Conservation (phyloP, 2,888 invertebrate genomes). For the Macrosiphum euphorbiae region DNA sequence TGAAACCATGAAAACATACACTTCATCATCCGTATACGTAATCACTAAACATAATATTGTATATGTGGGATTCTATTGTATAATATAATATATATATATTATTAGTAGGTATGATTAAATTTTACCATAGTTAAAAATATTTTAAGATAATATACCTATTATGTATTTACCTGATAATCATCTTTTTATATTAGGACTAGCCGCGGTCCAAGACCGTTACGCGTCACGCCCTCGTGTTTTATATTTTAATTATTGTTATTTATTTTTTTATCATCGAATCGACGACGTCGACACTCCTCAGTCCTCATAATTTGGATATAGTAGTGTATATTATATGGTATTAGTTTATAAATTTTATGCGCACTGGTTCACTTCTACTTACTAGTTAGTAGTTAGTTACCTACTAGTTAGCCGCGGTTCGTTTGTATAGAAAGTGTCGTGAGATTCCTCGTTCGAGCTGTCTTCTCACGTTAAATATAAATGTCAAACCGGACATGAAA, state of each 20-base stretch:
- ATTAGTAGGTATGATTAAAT: background rate
- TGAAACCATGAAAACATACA: constrained; percentile 70
- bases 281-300: background rate
- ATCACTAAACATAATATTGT: background rate
- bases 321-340: background rate
- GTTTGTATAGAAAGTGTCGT: background rate
- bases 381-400: background rate
- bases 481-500: background rate
- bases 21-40: background rate
- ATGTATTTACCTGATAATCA: background rate
- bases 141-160: background rate
- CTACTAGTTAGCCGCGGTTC: background rate
- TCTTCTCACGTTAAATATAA: background rate
- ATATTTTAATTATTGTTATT: constrained; percentile 1
- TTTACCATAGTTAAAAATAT: background rate
- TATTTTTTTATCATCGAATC: background rate
- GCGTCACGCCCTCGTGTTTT: background rate
- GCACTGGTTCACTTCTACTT: background rate
- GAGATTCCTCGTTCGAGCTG: background rate
- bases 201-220: background rate
- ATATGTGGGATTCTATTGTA: background rate
- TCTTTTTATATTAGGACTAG: background rate
- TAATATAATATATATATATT: background rate
- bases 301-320: background rate
- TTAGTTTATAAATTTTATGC: background rate